Base-by-base conservation (phyloP, 2,797 vertebrate species). In the Falco columbarius region DNA sequence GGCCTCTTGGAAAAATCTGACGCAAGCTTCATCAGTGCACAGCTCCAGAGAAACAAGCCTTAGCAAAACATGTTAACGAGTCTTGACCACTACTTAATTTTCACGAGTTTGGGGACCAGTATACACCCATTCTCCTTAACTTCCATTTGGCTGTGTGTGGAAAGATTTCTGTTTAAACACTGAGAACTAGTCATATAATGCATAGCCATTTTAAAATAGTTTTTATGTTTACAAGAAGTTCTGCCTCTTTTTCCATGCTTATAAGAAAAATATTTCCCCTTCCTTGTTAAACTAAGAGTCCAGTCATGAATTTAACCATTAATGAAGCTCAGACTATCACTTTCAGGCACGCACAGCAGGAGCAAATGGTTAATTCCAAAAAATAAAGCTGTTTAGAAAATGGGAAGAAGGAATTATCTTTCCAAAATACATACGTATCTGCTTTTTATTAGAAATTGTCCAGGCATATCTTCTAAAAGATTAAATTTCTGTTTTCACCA, bases 1-100 rank as follows among this genome's bases (percentile, higher is more conserved):
- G 46, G 24, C 42, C 47, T 85, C 74, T 38, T 75, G 40, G 67
- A 94, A 97, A 97, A 84, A 85, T n/a, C 51, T 58, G 49, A 96
- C 51, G 62, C 68, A 91, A 96, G 12, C 56, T 61, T 93, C 36
- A 71, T 73, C 71, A 71, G 12, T 23, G 29, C 62, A n/a, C 16
- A 81, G 70, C 26, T 75, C n/a, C 49, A 51, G 73, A 83, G 73
- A 79, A 86, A 93, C 10, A 91, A 94, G 38, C 11, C 30, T 90
- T 51, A 77, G 42, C 42, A 81, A n/a, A 14, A 58, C 3, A 18
- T 27, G 3, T 32, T 74, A 58, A 55, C 21, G 30, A 88, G 24
- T 22, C 44, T 79, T 75, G 66, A 89, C 12, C 29, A 38, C 10
- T 17, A 32, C 19, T 54, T 59, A 44, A 5, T 51, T 73, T 85